A percentile compares a stretch with the other conserved stretches of the same genome.
phyloP scores from a whole-genome alignment of 2,888 invertebrate genomes.

The Erannis defoliaria region DNA sequence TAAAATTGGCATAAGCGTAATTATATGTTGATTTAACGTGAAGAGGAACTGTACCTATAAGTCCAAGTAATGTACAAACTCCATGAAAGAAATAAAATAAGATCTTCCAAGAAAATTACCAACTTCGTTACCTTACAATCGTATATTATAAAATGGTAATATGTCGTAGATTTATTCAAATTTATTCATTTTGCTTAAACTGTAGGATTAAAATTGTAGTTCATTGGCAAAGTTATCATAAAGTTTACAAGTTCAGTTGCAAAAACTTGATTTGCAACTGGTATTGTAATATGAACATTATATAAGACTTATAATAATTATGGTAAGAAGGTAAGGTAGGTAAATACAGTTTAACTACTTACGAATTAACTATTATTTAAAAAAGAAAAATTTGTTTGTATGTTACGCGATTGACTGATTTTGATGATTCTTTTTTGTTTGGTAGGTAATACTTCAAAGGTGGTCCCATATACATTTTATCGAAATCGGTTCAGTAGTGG shows the following conservation, averaged over 20 bases:
- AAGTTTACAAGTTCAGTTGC: constrained; percentile 5
- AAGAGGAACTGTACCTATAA: neutral
- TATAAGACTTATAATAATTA: neutral
- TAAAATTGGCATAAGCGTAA: too few species aligned
- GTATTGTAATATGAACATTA: constrained; percentile 25
- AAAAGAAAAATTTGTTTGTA: too few species aligned
- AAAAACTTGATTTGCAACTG: constrained; percentile 15
- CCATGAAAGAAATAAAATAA: neutral
- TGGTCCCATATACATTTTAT: too few species aligned
- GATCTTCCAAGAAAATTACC: constrained; percentile 2
- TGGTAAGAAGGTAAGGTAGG: too few species aligned
- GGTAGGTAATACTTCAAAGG: too few species aligned
- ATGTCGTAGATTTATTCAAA: constrained; percentile 15
- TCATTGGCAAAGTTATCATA: constrained; percentile 22
- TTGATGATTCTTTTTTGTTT: too few species aligned
- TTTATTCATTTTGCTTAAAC: constrained; percentile 19
- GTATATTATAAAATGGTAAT: constrained; percentile 19
- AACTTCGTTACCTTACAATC: neutral
- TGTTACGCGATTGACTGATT: too few species aligned
- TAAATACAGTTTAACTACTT: too few species aligned
- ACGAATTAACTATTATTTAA: too few species aligned
- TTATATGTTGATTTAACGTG: neutral
- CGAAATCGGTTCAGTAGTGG: too few species aligned
- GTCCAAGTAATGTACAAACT: neutral
- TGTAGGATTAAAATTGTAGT: constrained; percentile 28